Base-by-base conservation (phyloP, 1,140 invertebrate species). In the Leptinotarsa texana region DNA sequence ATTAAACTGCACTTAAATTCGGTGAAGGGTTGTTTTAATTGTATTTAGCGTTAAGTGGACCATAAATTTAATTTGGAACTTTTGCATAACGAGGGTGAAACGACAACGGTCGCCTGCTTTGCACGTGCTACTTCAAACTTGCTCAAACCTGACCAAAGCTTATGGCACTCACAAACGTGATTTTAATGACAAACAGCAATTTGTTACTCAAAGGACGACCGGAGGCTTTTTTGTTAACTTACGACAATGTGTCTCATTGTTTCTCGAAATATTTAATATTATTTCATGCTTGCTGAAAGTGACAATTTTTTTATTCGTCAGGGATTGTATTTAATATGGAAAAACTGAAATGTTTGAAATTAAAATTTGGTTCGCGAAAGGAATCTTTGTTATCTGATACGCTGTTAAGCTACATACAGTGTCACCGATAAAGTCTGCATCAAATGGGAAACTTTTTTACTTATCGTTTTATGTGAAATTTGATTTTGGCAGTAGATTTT, bases 81-180 rank as follows among this genome's bases (percentile, higher is more conserved):
- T 80, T 80, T 74, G 78, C 69, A 72, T 80, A 78, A 80, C 78
- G 72, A 74, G 76, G 76, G 76, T 78, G 73, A 74, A 78, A 70
- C 73, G 47, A 47, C 69, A 74, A 57, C 51, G 51, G 51, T 57
- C 70, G 71, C 63, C 62, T 69, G 66, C 71, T 42, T 47, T 70
- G 71, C 76, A 77, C 74, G 73, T 78, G 77, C 77, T 63, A 42
- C 68, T 75, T 63, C 61, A 68, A 75, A 72, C 66, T 75, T 73
- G 63, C 73, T 69, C 68, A 66, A 69, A 61, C 63, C 73, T 77
- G 76, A 77, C 76, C 76, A 77, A 72, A 49, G 74, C 63, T 75
- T 75, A 75, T 75, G 76, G 74, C 49, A 69, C 51, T 62, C 73
- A 51, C 63, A 75, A 78, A 80, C 79, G 79, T 78, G 79, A 78